Evolutionary conservation across 2,888 invertebrate genomes (phyloP).

Genomic region (Siphonodentalium dalli): DNA sequence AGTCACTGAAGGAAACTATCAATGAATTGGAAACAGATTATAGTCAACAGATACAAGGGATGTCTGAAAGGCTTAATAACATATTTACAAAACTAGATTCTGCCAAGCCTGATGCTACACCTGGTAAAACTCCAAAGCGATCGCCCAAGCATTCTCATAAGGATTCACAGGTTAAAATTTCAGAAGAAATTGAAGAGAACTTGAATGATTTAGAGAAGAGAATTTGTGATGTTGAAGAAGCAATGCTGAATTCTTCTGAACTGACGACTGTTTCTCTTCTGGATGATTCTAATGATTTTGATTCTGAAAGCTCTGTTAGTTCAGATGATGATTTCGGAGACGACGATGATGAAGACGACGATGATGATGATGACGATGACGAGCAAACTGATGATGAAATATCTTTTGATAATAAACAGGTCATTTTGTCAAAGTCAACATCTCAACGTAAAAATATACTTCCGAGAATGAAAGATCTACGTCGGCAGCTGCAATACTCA

Average conservation of each 20-base stretch:
- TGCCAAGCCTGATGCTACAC: not conserved
- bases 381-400: too few relatives aligned
- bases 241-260: constrained; percentile 28
- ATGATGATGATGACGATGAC: constrained; percentile 23
- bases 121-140: not conserved
- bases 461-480: constrained; percentile 46
- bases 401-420: too few relatives aligned
- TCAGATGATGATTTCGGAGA: constrained; percentile 31
- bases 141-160: constrained; percentile 7
- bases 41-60: constrained; percentile 74
- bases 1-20: constrained; percentile 64
- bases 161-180: constrained; percentile 15
- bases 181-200: constrained; percentile 42
- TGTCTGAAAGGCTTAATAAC: constrained; percentile 85
- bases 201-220: constrained; percentile 41
- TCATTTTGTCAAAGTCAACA: constrained; percentile 18
- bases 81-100: constrained; percentile 76
- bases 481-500: constrained; percentile 38
- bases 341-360: constrained; percentile 26
- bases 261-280: constrained; percentile 27
- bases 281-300: constrained; percentile 32
- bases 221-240: constrained; percentile 41
- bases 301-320: constrained; percentile 33
- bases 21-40: constrained; percentile 72
- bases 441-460: constrained; percentile 31